Percentiles rank a stretch among this genome's conserved stretches.
Conservation (phyloP, 2,113 vertebrate species). For the Sisor rabdophorus region DNA sequence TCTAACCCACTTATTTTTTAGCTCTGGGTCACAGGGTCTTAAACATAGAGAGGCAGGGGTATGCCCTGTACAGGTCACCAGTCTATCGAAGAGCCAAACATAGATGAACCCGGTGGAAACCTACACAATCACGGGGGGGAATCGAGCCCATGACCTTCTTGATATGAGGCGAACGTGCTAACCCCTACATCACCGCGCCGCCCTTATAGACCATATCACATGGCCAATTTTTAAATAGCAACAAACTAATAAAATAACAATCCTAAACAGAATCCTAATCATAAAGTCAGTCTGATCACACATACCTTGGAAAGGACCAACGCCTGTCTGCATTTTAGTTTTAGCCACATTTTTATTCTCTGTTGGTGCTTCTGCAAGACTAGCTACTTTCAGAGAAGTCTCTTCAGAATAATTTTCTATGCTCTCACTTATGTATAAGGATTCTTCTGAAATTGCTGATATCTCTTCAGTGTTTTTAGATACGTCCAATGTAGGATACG, state of each 20-base stretch:
- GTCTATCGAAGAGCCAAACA: no score
- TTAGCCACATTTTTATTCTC: constrained; percentile 60
- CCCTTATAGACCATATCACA: no score
- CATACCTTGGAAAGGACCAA: constrained; percentile 43
- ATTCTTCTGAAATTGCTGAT: constrained; percentile 42
- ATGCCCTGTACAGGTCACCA: no score
- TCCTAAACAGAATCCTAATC: not conserved
- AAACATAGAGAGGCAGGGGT: no score
- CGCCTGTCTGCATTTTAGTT: constrained; percentile 31
- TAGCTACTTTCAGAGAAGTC: constrained; percentile 61
- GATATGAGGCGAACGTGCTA: no score
- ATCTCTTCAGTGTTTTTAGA: constrained; percentile 27
- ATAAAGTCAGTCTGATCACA: not conserved
- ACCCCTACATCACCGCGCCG: no score
- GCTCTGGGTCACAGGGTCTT: no score
- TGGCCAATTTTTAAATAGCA: no score
- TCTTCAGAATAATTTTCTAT: constrained; percentile 20
- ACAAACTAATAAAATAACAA: not conserved
- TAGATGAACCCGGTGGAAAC: no score
- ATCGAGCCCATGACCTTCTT: no score
- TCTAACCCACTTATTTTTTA: no score
- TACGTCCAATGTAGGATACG: constrained; percentile 33
- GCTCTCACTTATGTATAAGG: constrained; percentile 18
- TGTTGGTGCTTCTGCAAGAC: constrained; percentile 65
- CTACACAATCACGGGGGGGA: no score